phyloP scores from a whole-genome alignment of 2,888 invertebrate species.

The Dicycla oo region DNA sequence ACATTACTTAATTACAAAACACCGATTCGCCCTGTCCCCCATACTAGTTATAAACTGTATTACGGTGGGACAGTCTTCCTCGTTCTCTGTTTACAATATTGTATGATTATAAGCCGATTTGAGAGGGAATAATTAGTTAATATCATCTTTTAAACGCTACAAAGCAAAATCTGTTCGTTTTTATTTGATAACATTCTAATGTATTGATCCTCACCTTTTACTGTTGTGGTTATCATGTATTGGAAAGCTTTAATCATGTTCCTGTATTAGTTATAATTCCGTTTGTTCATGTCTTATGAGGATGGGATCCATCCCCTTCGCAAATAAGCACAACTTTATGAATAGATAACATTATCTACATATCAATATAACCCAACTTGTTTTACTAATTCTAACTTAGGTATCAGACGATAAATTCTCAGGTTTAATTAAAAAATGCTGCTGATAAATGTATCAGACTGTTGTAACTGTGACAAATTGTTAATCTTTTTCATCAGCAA shows the following conservation, averaged over 20 bases:
- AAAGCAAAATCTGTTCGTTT: constrained; percentile 4
- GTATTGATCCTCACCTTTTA: background rate
- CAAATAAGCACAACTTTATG: background rate
- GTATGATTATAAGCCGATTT: no score
- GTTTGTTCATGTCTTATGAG: background rate
- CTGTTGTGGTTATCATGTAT: background rate
- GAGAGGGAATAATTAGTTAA: no score
- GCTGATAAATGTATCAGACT: background rate
- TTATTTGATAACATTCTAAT: constrained; percentile 5
- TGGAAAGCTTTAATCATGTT: background rate
- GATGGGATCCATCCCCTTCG: background rate
- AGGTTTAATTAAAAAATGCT: background rate
- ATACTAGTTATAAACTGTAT: no score
- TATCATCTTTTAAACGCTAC: no score
- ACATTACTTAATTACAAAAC: no score
- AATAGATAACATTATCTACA: background rate
- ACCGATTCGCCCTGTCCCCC: no score
- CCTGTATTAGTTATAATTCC: background rate
- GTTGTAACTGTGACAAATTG: constrained; percentile 14
- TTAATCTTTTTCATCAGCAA: constrained; percentile 11
- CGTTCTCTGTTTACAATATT: no score
- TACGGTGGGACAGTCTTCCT: no score
- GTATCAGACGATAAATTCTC: background rate
- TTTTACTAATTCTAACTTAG: background rate
- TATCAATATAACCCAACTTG: background rate